Conservation (phyloP, 2,797 vertebrate species). For the Sebastes taczanowskii region DNA sequence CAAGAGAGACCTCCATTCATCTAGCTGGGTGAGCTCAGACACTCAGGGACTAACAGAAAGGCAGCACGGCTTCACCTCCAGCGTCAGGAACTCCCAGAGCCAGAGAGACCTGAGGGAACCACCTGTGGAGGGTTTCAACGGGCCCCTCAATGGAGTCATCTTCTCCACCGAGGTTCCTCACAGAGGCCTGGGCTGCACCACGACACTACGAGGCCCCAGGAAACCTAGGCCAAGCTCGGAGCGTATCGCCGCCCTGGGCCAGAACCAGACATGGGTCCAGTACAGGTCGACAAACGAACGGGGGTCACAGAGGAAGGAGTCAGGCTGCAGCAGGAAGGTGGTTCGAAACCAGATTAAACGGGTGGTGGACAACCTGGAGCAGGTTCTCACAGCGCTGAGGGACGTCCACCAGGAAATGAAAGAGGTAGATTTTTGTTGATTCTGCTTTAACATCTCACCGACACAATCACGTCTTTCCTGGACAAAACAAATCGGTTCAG, state of each 20-base stretch:
- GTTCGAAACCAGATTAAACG: slow-evolving; percentile 83
- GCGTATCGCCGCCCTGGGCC: slow-evolving; percentile 9
- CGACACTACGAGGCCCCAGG: slow-evolving; percentile 46
- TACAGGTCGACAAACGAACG: slow-evolving; percentile 10
- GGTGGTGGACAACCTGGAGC: slow-evolving; percentile 82
- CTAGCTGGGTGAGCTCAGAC: slow-evolving; percentile 63
- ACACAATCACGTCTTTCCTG: background rate
- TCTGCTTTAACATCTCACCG: background rate
- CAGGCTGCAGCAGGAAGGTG: slow-evolving; percentile 59
- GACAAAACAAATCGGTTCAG: background rate
- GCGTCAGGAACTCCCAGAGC: slow-evolving; percentile 68
- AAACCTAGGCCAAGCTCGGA: slow-evolving; percentile 48
- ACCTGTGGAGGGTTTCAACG: slow-evolving; percentile 55
- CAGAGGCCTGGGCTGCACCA: slow-evolving; percentile 32
- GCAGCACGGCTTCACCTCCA: slow-evolving; percentile 59
- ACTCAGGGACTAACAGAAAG: slow-evolving; percentile 58
- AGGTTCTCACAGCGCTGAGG: slow-evolving; percentile 80
- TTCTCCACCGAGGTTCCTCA: slow-evolving; percentile 75
- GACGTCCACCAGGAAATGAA: slow-evolving; percentile 86
- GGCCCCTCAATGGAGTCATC: slow-evolving; percentile 66
- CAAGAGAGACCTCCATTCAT: slow-evolving; percentile 64
- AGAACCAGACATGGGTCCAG: slow-evolving; percentile 52
- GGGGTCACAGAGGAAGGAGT: slow-evolving; percentile 37
- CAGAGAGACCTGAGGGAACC: slow-evolving; percentile 68
- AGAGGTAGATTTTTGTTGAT: slow-evolving; percentile 74